phyloP scores from a whole-genome alignment of 1,140 invertebrate species.

The Danaus plexippus region DNA sequence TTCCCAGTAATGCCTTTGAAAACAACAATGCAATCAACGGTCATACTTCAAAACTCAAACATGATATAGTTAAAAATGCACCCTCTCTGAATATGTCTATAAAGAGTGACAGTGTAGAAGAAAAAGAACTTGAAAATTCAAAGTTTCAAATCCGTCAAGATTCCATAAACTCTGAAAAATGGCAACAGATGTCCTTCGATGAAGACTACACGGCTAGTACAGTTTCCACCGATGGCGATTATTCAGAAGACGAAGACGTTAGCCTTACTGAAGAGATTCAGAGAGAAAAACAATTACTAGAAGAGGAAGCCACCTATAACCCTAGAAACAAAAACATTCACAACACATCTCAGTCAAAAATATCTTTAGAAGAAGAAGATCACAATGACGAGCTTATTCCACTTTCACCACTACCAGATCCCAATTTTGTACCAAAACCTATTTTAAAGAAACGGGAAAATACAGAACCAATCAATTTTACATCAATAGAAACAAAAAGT shows the following conservation, averaged over 20 bases:
- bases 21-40: slow-evolving; percentile 18
- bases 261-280: slow-evolving; percentile 73
- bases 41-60: slow-evolving; percentile 13
- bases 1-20: slow-evolving; percentile 37
- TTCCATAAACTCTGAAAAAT: slow-evolving; percentile 41
- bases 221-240: slow-evolving; percentile 66
- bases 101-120: slow-evolving; percentile 48
- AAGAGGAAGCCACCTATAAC: slow-evolving; percentile 80
- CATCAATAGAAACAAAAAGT: slow-evolving; percentile 17
- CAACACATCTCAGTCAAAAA: slow-evolving; percentile 35
- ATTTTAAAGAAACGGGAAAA: slow-evolving; percentile 76
- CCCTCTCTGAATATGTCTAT: slow-evolving; percentile 39
- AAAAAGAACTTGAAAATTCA: slow-evolving; percentile 26
- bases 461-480: slow-evolving; percentile 25
- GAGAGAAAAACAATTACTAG: slow-evolving; percentile 66
- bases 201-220: slow-evolving; percentile 76
- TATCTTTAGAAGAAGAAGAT: slow-evolving; percentile 57
- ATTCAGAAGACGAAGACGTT: slow-evolving; percentile 67
- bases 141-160: slow-evolving; percentile 32
- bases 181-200: slow-evolving; percentile 67
- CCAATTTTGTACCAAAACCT: slow-evolving; percentile 80
- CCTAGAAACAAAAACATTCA: slow-evolving; percentile 68
- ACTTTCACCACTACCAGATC: slow-evolving; percentile 73
- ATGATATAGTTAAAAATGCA: slow-evolving; percentile 10
- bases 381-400: slow-evolving; percentile 72